phyloP scores from a whole-genome alignment of 2,113 vertebrate genomes.

The Petromus typicus region DNA sequence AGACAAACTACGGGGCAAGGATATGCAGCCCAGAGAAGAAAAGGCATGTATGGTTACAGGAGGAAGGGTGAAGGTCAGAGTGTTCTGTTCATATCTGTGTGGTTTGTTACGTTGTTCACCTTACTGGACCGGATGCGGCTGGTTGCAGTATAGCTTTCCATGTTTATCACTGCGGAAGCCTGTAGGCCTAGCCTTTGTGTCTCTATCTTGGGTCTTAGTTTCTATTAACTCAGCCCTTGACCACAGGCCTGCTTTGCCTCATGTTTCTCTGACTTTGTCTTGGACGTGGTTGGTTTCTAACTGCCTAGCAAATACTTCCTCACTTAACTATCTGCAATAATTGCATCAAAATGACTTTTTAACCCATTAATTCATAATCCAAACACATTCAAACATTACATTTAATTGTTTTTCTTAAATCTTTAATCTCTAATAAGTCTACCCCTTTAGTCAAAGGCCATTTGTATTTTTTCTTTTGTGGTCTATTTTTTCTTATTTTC shows the following conservation, averaged over 20 bases:
- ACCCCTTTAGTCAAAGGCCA: neutral
- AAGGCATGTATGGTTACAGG: neutral
- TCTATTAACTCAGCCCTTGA: neutral
- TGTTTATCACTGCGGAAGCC: neutral
- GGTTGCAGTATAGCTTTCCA: neutral
- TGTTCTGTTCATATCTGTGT: neutral
- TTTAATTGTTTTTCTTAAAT: slow-evolving; percentile 6
- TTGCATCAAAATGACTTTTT: slow-evolving; percentile 33
- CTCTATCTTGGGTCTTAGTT: neutral
- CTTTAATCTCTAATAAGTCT: neutral
- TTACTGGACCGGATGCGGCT: neutral
- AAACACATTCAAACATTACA: slow-evolving; percentile 26
- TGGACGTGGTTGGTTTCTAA: neutral
- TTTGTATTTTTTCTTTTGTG: neutral
- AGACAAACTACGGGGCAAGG: neutral
- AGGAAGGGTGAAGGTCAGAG: neutral
- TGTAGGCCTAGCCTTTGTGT: neutral
- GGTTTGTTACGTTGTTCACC: neutral
- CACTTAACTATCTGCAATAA: neutral
- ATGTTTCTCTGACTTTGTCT: neutral
- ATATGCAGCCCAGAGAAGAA: neutral
- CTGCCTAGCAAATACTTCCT: neutral
- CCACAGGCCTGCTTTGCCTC: neutral
- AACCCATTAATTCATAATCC: neutral
- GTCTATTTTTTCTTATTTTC: slow-evolving; percentile 32